Evolutionary conservation across 2,797 vertebrate species (phyloP).

Genomic region (Enteromius viviparus): DNA sequence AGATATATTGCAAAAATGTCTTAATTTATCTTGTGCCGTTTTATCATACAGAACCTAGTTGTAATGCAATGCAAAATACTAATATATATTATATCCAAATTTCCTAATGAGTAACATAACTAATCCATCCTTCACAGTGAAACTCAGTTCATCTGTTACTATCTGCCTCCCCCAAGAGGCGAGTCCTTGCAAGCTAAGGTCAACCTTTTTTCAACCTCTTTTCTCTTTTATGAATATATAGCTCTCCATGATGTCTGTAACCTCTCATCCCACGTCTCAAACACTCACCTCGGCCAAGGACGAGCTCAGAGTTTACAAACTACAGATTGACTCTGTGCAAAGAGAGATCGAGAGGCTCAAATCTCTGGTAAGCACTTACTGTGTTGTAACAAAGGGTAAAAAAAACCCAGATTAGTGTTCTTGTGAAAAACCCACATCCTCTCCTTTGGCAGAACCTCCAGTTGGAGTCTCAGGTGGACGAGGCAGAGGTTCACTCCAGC

Average conservation of each 20-base stretch:
- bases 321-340: constrained; percentile 70
- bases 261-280: constrained; percentile 64
- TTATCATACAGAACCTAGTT: not conserved
- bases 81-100: not conserved
- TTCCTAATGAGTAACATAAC: not conserved
- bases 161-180: constrained; percentile 51
- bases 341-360: constrained; percentile 72
- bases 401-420: not conserved
- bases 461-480: constrained; percentile 68
- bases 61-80: not conserved
- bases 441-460: constrained; percentile 65
- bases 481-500: constrained; percentile 64
- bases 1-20: not conserved
- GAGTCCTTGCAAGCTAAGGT: not conserved
- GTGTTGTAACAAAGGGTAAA: not conserved
- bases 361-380: constrained; percentile 56
- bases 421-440: not conserved
- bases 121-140: not conserved
- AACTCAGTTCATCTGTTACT: constrained; percentile 5
- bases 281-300: constrained; percentile 68
- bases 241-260: constrained; percentile 65
- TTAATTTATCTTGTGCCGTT: not conserved
- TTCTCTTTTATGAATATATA: constrained; percentile 36
- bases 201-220: not conserved
- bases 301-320: constrained; percentile 67